Conservation (phyloP, 1,140 invertebrate genomes). For the Oryzaephilus surinamensis region DNA sequence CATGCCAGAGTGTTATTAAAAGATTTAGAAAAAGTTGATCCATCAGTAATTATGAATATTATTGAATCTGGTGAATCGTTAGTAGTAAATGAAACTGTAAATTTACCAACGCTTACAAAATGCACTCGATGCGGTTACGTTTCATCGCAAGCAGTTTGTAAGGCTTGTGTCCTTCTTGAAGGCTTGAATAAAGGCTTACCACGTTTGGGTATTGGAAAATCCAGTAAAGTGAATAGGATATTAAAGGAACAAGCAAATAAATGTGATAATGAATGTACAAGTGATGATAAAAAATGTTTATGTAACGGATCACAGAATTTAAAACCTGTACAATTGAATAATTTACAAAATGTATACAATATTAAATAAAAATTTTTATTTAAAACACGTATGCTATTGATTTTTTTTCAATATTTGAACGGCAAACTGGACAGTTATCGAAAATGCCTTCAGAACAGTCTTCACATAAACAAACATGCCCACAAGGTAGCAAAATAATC, state of each 20-base stretch:
- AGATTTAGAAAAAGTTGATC: constrained; percentile 89
- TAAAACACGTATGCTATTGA: constrained; percentile 55
- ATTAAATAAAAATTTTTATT: constrained; percentile 5
- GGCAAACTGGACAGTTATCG: constrained; percentile 60
- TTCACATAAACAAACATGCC: constrained; percentile 74
- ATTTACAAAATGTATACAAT: constrained; percentile 6
- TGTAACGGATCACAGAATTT: neutral
- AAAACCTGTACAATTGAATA: no score
- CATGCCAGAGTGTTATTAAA: constrained; percentile 88
- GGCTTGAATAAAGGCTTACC: constrained; percentile 90
- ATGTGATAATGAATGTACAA: constrained; percentile 4
- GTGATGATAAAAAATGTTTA: constrained; percentile 2
- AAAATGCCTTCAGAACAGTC: constrained; percentile 63
- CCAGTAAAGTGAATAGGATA: constrained; percentile 62
- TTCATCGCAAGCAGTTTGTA: constrained; percentile 91
- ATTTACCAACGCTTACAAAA: constrained; percentile 67
- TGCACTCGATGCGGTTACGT: constrained; percentile 90
- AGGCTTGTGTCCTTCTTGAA: constrained; percentile 92
- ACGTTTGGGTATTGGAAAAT: constrained; percentile 75
- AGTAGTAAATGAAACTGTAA: constrained; percentile 67
- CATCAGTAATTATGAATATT: constrained; percentile 93
- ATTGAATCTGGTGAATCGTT: constrained; percentile 94
- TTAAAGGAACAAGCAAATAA: constrained; percentile 28
- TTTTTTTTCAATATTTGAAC: constrained; percentile 50
- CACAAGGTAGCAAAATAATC: constrained; percentile 71